Conservation (phyloP, 2,797 vertebrate species). For the Scarus forsteni region DNA sequence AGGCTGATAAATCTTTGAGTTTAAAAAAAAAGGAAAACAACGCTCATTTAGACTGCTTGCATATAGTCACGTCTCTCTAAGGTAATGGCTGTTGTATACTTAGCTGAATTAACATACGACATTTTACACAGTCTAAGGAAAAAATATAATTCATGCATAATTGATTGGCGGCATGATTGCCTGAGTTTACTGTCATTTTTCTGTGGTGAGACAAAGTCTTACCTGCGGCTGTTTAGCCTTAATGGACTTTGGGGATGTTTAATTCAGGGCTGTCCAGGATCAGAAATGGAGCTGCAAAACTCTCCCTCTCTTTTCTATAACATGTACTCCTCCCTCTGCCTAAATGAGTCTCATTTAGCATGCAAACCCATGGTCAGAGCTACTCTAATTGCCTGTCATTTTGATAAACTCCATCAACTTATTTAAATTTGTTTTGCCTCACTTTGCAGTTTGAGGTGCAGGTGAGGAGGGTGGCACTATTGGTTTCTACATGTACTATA, state of each 20-base stretch:
- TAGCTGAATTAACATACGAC: conserved; percentile 81
- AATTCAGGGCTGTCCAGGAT: conserved; percentile 81
- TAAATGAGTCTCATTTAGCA: conserved; percentile 81
- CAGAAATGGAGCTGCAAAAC: conserved; percentile 67
- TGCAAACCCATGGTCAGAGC: conserved; percentile 74
- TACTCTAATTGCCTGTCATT: conserved; percentile 83
- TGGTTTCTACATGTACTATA: conserved; percentile 30
- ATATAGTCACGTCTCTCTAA: conserved; percentile 54
- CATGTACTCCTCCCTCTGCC: conserved; percentile 68
- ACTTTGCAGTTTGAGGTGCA: conserved; percentile 56
- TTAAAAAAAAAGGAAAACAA: conserved; percentile 74
- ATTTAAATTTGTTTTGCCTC: conserved; percentile 79
- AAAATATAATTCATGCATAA: conserved; percentile 86
- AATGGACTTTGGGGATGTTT: conserved; percentile 86
- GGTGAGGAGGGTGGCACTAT: conserved; percentile 41
- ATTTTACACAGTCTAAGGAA: conserved; percentile 83
- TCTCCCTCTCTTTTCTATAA: conserved; percentile 69
- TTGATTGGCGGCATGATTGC: conserved; percentile 86
- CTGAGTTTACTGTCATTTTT: conserved; percentile 87
- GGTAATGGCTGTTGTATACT: conserved; percentile 76
- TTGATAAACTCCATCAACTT: conserved; percentile 82
- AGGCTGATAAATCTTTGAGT: conserved; percentile 68
- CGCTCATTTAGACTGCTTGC: conserved; percentile 67
- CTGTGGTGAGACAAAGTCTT: conserved; percentile 78
- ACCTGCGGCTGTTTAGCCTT: conserved; percentile 85